These are phyloP conservation scores for Aplysia californica DNA, from an alignment of 1,140 invertebrate genomes.

Conservation along the genomic window DNA sequence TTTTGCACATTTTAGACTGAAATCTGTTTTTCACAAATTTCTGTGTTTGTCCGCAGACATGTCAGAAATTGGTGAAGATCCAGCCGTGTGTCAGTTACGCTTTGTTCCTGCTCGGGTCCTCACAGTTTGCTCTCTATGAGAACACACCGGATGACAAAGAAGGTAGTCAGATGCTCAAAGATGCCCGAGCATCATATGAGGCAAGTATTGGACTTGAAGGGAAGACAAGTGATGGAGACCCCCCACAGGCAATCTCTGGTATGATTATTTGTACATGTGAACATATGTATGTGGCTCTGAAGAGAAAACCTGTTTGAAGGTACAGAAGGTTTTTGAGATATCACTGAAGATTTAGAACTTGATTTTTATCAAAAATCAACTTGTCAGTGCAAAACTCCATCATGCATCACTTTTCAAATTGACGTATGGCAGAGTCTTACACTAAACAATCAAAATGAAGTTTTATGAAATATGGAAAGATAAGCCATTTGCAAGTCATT, in stretches of 20 bases:
- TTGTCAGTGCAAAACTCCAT: too few relatives aligned
- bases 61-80: slow-evolving; percentile 59
- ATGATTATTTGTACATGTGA: too few relatives aligned
- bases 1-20: neutral
- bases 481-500: too few relatives aligned
- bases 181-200: slow-evolving; percentile 54
- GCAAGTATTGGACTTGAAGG: slow-evolving; percentile 61
- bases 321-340: too few relatives aligned
- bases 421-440: too few relatives aligned
- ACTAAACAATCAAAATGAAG: too few relatives aligned
- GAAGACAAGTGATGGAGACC: slow-evolving; percentile 51
- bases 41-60: slow-evolving; percentile 50
- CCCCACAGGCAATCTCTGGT: slow-evolving; percentile 55
- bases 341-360: too few relatives aligned
- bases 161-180: slow-evolving; percentile 44
- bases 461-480: too few relatives aligned
- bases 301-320: too few relatives aligned
- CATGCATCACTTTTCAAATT: too few relatives aligned
- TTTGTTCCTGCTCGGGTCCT: slow-evolving; percentile 58
- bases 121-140: slow-evolving; percentile 61
- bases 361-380: too few relatives aligned
- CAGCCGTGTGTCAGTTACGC: slow-evolving; percentile 59
- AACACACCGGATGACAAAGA: slow-evolving; percentile 49
- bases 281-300: too few relatives aligned
- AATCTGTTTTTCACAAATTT: neutral